Conservation (phyloP, 2,797 vertebrate species). For the Eutrigla gurnardus region DNA sequence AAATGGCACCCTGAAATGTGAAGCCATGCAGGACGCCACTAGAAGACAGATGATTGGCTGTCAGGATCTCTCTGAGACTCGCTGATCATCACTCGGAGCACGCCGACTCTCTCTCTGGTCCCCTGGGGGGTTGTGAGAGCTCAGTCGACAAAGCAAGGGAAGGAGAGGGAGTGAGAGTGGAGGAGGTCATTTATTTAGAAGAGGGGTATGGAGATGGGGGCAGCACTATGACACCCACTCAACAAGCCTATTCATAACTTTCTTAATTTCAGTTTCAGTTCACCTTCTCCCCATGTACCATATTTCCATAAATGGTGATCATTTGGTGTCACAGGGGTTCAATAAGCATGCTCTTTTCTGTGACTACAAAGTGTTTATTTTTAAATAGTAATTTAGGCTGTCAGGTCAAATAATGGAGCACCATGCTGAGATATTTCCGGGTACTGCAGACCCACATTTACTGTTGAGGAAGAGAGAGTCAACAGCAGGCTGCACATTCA, state of each 20-base stretch:
- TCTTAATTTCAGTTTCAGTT: constrained; percentile 31
- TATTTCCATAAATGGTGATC: constrained; percentile 46
- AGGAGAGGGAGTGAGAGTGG: constrained; percentile 47
- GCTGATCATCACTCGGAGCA: constrained; percentile 78
- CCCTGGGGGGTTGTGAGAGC: constrained; percentile 58
- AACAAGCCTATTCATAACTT: constrained; percentile 13
- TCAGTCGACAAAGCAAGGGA: constrained; percentile 52
- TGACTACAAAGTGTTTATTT: constrained; percentile 35
- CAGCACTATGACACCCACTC: neutral
- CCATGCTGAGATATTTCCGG: constrained; percentile 19
- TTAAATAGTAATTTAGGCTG: too few relatives aligned
- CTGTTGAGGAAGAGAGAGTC: constrained; percentile 2
- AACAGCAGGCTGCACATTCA: neutral
- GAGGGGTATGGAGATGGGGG: constrained; percentile 33
- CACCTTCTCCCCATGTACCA: constrained; percentile 23
- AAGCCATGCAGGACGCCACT: constrained; percentile 66
- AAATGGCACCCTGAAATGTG: constrained; percentile 74
- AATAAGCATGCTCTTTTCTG: constrained; percentile 28
- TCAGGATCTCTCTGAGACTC: constrained; percentile 70
- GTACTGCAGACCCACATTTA: neutral
- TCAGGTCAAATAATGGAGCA: constrained; percentile 27
- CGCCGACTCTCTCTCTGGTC: constrained; percentile 52
- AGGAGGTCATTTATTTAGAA: constrained; percentile 61
- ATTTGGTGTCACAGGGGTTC: constrained; percentile 37
- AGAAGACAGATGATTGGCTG: constrained; percentile 78